Percentiles rank a stretch among this genome's conserved stretches.
phyloP scores from a whole-genome alignment of 2,113 vertebrate genomes.

The Myrmecophaga tridactyla region DNA sequence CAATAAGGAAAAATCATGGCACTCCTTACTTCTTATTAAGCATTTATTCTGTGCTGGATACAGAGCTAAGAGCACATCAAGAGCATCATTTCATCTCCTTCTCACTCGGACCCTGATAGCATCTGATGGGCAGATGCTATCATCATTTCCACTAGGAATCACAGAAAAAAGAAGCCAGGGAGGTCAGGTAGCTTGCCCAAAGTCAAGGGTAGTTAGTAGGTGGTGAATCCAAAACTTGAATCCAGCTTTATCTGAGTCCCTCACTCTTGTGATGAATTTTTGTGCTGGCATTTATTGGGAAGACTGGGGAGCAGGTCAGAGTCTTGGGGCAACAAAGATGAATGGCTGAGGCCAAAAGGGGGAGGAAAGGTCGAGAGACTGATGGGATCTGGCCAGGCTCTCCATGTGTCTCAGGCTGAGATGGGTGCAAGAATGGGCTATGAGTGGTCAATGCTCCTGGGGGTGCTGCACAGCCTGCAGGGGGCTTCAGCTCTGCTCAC shows the following conservation, averaged over 20 bases:
- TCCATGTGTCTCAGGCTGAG: not conserved
- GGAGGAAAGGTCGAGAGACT: not conserved
- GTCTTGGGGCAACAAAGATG: not conserved
- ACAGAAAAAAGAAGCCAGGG: not conserved
- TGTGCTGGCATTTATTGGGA: not conserved
- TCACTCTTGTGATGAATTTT: rapidly evolving
- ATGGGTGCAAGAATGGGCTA: not conserved
- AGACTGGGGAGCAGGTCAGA: too few species aligned
- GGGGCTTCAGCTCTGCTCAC: not conserved
- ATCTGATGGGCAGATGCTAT: not conserved
- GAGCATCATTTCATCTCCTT: rapidly evolving
- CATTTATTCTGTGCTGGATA: not conserved
- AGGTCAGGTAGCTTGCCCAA: not conserved
- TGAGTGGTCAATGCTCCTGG: not conserved
- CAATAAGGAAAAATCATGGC: not conserved
- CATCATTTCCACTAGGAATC: not conserved
- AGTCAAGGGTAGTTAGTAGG: not conserved
- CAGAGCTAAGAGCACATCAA: rapidly evolving
- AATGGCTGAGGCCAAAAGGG: not conserved
- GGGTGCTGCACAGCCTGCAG: not conserved
- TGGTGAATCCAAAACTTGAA: not conserved
- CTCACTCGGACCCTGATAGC: rapidly evolving
- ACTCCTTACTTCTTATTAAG: not conserved
- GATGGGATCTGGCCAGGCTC: not conserved
- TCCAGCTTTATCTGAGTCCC: not conserved